Evolutionary conservation across 2,797 vertebrate species (phyloP).

Genomic region (Lophotriccus pileatus): DNA sequence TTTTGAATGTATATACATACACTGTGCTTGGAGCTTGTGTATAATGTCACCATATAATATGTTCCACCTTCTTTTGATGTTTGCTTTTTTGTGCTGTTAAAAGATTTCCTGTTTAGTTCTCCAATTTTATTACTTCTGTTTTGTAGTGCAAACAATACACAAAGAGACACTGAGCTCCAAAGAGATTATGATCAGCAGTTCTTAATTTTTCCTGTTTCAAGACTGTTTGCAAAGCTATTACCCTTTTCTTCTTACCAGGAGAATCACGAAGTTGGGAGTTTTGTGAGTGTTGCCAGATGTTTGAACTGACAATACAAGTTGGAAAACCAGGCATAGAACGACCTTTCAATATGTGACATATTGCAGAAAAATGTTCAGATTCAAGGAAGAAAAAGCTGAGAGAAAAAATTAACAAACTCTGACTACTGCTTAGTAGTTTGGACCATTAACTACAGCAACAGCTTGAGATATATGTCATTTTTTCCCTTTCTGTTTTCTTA

Average conservation of each 20-base stretch:
- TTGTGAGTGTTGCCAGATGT: neutral
- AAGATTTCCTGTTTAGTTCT: neutral
- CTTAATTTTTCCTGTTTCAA: neutral
- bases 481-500: neutral
- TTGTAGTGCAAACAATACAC: neutral
- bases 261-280: neutral
- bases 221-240: neutral
- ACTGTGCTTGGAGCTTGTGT: neutral
- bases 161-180: neutral
- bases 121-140: neutral
- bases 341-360: neutral
- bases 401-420: neutral
- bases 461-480: neutral
- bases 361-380: neutral
- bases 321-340: neutral
- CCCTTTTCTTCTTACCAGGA: neutral
- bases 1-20: neutral
- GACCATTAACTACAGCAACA: neutral
- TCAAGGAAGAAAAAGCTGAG: neutral
- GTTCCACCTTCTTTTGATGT: neutral
- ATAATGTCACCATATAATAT: neutral
- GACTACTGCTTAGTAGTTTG: neutral
- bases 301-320: neutral
- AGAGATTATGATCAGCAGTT: neutral
- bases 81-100: neutral